Evolutionary conservation across 2,797 vertebrate genomes (phyloP), one percentile per base, ranked within the genome.

Genomic region (Hyperoplus lanceolatus): DNA sequence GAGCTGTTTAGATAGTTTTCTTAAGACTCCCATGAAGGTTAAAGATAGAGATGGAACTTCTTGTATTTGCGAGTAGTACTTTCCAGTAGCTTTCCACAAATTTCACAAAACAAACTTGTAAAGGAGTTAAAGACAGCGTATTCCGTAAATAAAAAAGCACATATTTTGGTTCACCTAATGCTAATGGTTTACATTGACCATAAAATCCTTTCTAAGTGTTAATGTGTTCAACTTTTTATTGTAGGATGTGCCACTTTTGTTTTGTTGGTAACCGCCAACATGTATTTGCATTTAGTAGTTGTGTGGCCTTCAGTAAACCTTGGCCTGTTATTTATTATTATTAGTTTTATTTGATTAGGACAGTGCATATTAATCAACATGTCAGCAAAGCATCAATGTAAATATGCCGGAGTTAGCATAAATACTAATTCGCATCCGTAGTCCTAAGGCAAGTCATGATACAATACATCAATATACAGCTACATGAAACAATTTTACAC

Each of bases 1-100:
- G 70, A 71, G 62, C 63, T 89, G 29, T 85, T 81, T 70, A 75
- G 67, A 78, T 15, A 29, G 63, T 77, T 84, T 86, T 86, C 62
- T 70, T 45, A 60, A 86, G 65, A 43, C 46, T 63, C 39, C 11
- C 36, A 58, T 70, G 68, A 76, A 88, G 72, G 69, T 75, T 80
- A 21, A 41, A 50, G 36, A 81, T 62, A 82, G 18, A 64, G 21
- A 80, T 61, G 42, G 9, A 74, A 56, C 69, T 80, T 86, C 39
- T 82, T 69, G 76, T 85, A 74, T 81, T 81, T 70, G 81, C 57
- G 63, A 83, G 38, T 41, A 16, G 43, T 56, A 49, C 53, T 81
- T 54, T 59, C 64, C 7, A 73, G 79, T 73, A 74, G 43, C 53
- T 76, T 70, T 78, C 29, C 29, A 65, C 53, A 63, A 15, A 60